Conservation (phyloP, 2,113 vertebrate genomes). For the Turdus rufiventris region DNA sequence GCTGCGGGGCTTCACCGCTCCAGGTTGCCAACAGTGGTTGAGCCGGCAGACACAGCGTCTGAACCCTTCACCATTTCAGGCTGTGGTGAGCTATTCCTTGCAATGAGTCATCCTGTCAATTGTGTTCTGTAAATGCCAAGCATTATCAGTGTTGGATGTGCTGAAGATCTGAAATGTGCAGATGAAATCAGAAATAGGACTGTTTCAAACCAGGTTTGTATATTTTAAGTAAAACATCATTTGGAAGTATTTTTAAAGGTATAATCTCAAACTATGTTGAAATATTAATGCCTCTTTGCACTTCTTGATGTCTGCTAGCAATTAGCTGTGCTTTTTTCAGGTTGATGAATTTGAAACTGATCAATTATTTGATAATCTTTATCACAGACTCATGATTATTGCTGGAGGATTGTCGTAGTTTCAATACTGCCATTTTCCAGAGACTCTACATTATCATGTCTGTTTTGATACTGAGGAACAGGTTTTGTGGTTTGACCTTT, state of each 20-base stretch:
- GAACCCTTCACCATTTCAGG: background rate
- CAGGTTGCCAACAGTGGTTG: background rate
- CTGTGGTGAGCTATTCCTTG: background rate
- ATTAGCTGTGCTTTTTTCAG: slow-evolving; percentile 43
- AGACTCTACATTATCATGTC: background rate
- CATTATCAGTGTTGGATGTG: background rate
- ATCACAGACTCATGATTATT: slow-evolving; percentile 1
- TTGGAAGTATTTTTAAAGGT: background rate
- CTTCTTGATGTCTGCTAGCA: slow-evolving; percentile 41
- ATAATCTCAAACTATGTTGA: background rate
- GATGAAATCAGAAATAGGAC: background rate
- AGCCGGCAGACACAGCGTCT: background rate
- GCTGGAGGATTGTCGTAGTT: background rate
- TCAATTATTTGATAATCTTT: slow-evolving; percentile 62
- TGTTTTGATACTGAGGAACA: background rate
- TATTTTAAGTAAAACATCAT: slow-evolving; percentile 24
- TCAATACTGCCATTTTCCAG: background rate
- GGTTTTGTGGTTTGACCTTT: slow-evolving; percentile 1
- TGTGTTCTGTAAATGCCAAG: slow-evolving; percentile 23
- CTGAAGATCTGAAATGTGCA: background rate
- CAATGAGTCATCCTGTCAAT: slow-evolving; percentile 24
- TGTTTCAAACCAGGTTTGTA: background rate
- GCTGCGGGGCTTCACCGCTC: background rate
- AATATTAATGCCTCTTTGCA: slow-evolving; percentile 16
- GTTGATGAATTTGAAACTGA: slow-evolving; percentile 60